phyloP scores from a whole-genome alignment of 1,140 invertebrate species.

The Triops longicaudatus region DNA sequence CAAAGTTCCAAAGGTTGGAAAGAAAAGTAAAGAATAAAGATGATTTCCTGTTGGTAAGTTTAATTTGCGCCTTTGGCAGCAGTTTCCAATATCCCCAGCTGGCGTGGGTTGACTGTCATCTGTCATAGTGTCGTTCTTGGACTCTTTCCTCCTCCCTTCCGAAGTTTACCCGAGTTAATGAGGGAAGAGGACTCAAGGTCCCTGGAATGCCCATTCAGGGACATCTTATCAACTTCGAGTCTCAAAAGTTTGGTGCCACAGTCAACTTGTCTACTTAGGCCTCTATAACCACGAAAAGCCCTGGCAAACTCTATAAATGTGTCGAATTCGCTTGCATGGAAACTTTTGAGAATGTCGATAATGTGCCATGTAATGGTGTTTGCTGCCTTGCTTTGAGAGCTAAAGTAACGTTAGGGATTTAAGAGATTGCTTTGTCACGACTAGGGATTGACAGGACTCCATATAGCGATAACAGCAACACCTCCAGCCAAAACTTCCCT shows the following conservation, averaged over 20 bases:
- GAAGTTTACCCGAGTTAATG: not conserved
- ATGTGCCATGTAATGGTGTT: not conserved
- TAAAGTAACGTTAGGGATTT: not conserved
- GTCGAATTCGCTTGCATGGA: no score
- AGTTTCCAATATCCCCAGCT: not conserved
- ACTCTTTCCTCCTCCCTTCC: not conserved
- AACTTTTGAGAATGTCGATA: not conserved
- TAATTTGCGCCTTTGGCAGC: not conserved
- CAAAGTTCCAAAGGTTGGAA: no score
- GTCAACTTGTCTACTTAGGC: no score
- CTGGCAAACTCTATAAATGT: no score
- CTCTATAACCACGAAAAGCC: no score
- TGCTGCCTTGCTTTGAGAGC: not conserved
- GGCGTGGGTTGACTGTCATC: slow-evolving; percentile 1
- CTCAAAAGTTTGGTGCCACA: no score
- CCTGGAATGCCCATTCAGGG: no score
- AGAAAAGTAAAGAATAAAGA: slow-evolving; percentile 11
- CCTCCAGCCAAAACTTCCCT: not conserved
- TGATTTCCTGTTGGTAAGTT: not conserved
- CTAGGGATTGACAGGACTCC: slow-evolving; percentile 2
- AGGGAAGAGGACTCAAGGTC: not conserved
- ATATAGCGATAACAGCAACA: slow-evolving; percentile 15
- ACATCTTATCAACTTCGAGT: no score
- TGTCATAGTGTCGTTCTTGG: not conserved
- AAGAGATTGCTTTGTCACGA: slow-evolving; percentile 6